Evolutionary conservation across 2,113 vertebrate genomes (phyloP).

Genomic region (Acrocephalus kingi): DNA sequence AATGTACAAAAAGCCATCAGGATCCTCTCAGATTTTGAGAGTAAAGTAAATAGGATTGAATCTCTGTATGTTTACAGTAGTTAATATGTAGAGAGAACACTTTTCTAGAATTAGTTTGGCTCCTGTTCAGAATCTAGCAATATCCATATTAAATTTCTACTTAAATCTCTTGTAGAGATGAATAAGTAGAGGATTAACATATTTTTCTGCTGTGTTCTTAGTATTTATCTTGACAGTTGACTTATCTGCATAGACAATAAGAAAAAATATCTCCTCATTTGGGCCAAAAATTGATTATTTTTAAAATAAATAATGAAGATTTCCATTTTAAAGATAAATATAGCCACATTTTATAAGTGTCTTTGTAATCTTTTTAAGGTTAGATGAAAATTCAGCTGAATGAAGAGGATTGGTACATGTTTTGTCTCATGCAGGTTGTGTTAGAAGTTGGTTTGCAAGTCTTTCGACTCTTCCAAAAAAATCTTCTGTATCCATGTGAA

Average conservation of each 20-base stretch:
- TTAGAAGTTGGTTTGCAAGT: background rate
- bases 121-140: conserved; percentile 69
- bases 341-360: background rate
- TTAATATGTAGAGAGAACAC: conserved; percentile 76
- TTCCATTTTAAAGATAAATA: background rate
- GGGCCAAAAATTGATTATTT: background rate
- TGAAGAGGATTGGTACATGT: background rate
- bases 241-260: conserved; percentile 6
- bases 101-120: conserved; percentile 79
- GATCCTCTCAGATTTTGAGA: conserved; percentile 5
- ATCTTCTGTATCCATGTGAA: background rate
- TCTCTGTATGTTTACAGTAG: conserved; percentile 49
- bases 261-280: background rate
- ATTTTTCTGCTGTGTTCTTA: conserved; percentile 65
- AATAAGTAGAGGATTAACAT: conserved; percentile 73
- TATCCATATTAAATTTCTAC: conserved; percentile 76
- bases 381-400: background rate
- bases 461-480: background rate
- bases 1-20: background rate
- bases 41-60: conserved; percentile 60
- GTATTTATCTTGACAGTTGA: conserved; percentile 56
- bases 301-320: background rate
- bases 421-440: background rate
- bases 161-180: conserved; percentile 65
- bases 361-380: background rate